These are phyloP conservation scores for Teleogryllus occipitalis DNA, from an alignment of 1,140 invertebrate genomes.

Conservation along the genomic window DNA sequence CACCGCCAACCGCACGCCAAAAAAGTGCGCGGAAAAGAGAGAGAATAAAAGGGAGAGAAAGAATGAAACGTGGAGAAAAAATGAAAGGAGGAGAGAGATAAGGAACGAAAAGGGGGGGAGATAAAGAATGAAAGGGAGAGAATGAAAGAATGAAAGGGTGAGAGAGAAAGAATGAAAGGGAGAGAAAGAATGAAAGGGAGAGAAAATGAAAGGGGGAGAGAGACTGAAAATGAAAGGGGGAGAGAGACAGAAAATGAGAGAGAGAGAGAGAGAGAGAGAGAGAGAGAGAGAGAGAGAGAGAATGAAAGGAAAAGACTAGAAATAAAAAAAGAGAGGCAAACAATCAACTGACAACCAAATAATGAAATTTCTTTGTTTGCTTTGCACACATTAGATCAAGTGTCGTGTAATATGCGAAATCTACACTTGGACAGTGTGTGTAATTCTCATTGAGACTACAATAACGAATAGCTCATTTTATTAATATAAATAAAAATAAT, in stretches of 20 bases:
- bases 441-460: too few species aligned
- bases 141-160: background rate
- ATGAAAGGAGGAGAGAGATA: background rate
- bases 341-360: too few species aligned
- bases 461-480: too few species aligned
- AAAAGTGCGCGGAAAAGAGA: background rate
- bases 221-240: slow-evolving; percentile 18
- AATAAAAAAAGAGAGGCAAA: background rate
- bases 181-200: slow-evolving; percentile 18
- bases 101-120: background rate
- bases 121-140: background rate
- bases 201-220: background rate
- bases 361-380: too few species aligned
- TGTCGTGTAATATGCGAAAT: too few species aligned
- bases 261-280: background rate
- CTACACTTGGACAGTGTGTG: too few species aligned
- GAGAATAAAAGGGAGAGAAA: background rate
- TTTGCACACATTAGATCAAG: too few species aligned
- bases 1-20: too few species aligned
- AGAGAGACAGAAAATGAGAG: background rate
- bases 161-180: background rate
- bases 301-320: background rate
- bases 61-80: background rate
- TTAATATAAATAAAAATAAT: too few species aligned
- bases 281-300: background rate